These are phyloP conservation scores for Apamea sordens DNA, from an alignment of 2,888 invertebrate species.

Conservation along the genomic window DNA sequence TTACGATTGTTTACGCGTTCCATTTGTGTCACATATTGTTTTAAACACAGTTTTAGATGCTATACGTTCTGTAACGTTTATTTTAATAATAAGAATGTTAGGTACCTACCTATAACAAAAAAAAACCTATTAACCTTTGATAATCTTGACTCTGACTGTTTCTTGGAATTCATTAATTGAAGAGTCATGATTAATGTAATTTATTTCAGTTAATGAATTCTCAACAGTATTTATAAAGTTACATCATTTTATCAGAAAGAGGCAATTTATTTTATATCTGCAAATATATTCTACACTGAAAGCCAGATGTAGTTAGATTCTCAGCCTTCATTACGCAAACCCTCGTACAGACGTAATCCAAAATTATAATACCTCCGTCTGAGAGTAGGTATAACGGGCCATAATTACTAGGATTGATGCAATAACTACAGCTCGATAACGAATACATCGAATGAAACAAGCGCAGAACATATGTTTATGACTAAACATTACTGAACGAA, in stretches of 20 bases:
- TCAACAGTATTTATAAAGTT: neutral
- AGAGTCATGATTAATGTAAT: conserved; percentile 5
- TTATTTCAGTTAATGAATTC: neutral
- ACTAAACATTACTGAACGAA: conserved; percentile 56
- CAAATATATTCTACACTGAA: conserved; percentile 8
- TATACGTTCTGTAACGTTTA: neutral
- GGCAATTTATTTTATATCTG: neutral
- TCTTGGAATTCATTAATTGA: conserved; percentile 19
- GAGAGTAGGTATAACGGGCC: conserved; percentile 62
- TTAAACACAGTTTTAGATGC: conserved; percentile 25
- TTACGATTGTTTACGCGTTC: conserved; percentile 51
- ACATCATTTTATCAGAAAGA: neutral
- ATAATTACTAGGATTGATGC: conserved; percentile 71
- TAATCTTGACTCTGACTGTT: conserved; percentile 1
- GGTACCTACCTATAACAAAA: conserved; percentile 7
- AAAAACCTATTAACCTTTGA: conserved; percentile 23
- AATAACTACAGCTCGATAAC: conserved; percentile 65
- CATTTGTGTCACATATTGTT: conserved; percentile 42
- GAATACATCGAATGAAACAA: conserved; percentile 67
- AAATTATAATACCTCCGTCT: conserved; percentile 55
- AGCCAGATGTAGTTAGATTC: conserved; percentile 16
- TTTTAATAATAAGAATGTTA: conserved; percentile 3
- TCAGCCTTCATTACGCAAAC: conserved; percentile 45
- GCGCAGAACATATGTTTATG: conserved; percentile 62
- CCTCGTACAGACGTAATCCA: conserved; percentile 50